A percentile compares a stretch with the other conserved stretches of the same genome.
Conservation (phyloP, 1,140 invertebrate species). For the Akabosia matsudoensis region DNA sequence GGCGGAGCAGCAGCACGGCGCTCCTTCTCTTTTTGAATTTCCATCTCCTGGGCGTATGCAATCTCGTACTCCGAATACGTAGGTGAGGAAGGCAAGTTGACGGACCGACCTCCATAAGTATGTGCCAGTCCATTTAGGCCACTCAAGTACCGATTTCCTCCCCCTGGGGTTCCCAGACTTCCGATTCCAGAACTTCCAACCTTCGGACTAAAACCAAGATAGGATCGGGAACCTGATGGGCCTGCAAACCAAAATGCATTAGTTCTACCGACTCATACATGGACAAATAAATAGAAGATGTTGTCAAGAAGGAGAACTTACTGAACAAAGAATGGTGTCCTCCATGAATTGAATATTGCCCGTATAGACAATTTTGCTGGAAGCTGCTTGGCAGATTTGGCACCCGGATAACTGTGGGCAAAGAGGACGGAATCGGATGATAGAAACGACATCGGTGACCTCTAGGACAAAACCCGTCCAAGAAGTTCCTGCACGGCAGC, state of each 20-base stretch:
- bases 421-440: slow-evolving; percentile 29
- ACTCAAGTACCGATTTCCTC: not conserved
- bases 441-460: slow-evolving; percentile 43
- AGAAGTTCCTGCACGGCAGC: slow-evolving; percentile 44
- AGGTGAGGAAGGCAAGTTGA: not conserved
- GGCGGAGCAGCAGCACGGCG: not conserved
- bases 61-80: slow-evolving; percentile 20
- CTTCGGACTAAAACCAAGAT: not conserved
- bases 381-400: slow-evolving; percentile 35
- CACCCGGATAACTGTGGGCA: slow-evolving; percentile 31
- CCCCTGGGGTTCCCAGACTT: not conserved
- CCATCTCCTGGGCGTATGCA: not conserved
- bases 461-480: slow-evolving; percentile 41
- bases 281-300: not conserved
- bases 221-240: not conserved
- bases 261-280: not conserved
- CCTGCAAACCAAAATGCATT: not conserved
- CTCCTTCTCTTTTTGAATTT: slow-evolving; percentile 12
- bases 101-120: not conserved
- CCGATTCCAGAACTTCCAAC: not conserved
- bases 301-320: not conserved
- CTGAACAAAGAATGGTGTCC: not conserved
- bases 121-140: not conserved
- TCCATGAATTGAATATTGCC: not conserved
- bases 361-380: not conserved